Conservation (phyloP, 2,113 vertebrate genomes). For the Eulemur macaco region DNA sequence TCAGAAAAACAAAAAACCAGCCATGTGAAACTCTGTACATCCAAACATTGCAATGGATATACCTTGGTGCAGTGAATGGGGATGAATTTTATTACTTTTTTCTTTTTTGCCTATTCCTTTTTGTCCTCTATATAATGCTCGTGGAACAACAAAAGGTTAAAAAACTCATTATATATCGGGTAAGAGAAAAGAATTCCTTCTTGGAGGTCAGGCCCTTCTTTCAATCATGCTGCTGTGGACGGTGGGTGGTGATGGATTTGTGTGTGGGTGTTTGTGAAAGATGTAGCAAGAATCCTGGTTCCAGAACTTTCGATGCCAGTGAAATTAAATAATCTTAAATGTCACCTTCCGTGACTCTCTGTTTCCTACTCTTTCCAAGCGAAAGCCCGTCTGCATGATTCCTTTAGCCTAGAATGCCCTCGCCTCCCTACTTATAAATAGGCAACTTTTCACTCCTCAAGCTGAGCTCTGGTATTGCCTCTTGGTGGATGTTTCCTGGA, state of each 20-base stretch:
- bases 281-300: background rate
- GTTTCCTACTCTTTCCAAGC: background rate
- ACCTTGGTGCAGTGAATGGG: background rate
- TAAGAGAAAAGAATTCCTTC: background rate
- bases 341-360: slow-evolving; percentile 19
- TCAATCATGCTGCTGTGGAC: background rate
- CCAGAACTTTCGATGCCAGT: slow-evolving; percentile 31
- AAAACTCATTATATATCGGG: slow-evolving; percentile 28
- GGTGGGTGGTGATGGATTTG: slow-evolving; percentile 41
- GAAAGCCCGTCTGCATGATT: background rate
- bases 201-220: slow-evolving; percentile 11
- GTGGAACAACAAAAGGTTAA: slow-evolving; percentile 32
- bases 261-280: slow-evolving; percentile 44
- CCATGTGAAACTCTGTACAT: background rate
- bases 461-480: background rate
- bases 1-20: background rate
- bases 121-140: background rate
- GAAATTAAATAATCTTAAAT: slow-evolving; percentile 56
- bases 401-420: background rate
- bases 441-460: background rate
- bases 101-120: background rate
- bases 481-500: background rate
- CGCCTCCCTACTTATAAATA: background rate
- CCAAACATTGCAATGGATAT: background rate
- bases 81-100: background rate